Percentiles rank a stretch among this genome's conserved stretches.
Evolutionary conservation across 2,888 invertebrate genomes (phyloP).

Genomic region (Drosophila monieri): DNA sequence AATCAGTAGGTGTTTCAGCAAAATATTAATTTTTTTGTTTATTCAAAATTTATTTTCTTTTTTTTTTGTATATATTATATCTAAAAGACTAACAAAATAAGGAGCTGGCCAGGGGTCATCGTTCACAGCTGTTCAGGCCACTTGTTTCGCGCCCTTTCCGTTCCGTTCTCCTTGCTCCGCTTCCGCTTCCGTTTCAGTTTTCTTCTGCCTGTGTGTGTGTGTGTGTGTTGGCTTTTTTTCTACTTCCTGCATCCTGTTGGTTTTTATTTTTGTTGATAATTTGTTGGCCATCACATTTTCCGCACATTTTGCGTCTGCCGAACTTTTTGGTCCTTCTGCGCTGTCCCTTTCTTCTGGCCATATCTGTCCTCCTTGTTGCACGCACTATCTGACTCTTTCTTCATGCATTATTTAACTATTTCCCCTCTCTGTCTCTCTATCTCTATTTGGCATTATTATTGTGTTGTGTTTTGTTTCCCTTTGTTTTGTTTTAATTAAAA

Average conservation of each 20-base stretch:
- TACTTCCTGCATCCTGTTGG: constrained; percentile 8
- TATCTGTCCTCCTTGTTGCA: constrained; percentile 9
- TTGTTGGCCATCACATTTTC: constrained; percentile 76
- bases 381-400: constrained; percentile 20
- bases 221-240: constrained; percentile 8
- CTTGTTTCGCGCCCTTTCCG: constrained; percentile 37
- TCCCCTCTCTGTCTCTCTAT: constrained; percentile 6
- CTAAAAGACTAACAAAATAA: neutral
- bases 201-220: constrained; percentile 2
- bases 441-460: neutral
- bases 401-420: constrained; percentile 68
- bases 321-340: constrained; percentile 10
- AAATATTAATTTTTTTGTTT: constrained; percentile 23
- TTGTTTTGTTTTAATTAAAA: constrained; percentile 76
- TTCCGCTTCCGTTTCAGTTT: constrained; percentile 27
- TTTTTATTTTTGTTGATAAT: constrained; percentile 57
- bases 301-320: constrained; percentile 57
- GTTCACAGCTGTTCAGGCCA: constrained; percentile 59
- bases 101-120: constrained; percentile 5
- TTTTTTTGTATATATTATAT: neutral
- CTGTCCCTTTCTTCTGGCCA: neutral
- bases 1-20: neutral
- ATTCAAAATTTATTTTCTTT: neutral
- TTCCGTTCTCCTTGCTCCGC: constrained; percentile 7
- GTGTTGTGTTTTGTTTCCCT: constrained; percentile 16